phyloP scores from a whole-genome alignment of 1,140 invertebrate genomes.

The Gonatopus flavifemur region DNA sequence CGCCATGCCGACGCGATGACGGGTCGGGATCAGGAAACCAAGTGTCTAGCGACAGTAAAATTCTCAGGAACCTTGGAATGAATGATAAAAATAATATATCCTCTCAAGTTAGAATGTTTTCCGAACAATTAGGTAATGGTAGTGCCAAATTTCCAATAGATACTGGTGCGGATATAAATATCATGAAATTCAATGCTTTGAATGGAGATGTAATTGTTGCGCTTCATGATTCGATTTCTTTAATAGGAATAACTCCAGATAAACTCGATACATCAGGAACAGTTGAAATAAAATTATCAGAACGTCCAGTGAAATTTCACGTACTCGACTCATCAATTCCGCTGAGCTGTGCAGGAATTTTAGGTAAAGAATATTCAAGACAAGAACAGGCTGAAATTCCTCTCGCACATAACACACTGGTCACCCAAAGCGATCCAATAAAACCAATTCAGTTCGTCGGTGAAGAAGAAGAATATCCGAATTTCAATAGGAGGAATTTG shows the following conservation, averaged over 20 bases:
- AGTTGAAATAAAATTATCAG: background rate
- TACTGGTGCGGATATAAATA: background rate
- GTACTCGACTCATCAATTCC: background rate
- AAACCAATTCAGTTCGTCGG: too few relatives aligned
- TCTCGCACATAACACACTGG: too few relatives aligned
- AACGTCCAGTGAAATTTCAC: background rate
- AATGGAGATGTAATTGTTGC: background rate
- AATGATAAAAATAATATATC: background rate
- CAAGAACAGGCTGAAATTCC: background rate
- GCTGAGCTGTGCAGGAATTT: too few relatives aligned
- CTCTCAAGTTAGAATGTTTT: background rate
- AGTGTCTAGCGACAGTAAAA: background rate
- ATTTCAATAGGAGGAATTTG: too few relatives aligned
- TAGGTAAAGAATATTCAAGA: too few relatives aligned
- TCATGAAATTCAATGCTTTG: background rate
- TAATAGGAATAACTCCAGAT: background rate
- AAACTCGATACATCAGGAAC: background rate
- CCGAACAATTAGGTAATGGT: background rate
- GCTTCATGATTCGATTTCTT: background rate
- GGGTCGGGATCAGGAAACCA: background rate
- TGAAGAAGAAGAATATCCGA: background rate
- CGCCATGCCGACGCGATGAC: background rate
- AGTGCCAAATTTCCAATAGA: background rate
- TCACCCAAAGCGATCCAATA: too few relatives aligned
- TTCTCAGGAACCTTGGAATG: background rate